Conservation (phyloP, 2,797 vertebrate genomes). For the Pempheris klunzingeri region DNA sequence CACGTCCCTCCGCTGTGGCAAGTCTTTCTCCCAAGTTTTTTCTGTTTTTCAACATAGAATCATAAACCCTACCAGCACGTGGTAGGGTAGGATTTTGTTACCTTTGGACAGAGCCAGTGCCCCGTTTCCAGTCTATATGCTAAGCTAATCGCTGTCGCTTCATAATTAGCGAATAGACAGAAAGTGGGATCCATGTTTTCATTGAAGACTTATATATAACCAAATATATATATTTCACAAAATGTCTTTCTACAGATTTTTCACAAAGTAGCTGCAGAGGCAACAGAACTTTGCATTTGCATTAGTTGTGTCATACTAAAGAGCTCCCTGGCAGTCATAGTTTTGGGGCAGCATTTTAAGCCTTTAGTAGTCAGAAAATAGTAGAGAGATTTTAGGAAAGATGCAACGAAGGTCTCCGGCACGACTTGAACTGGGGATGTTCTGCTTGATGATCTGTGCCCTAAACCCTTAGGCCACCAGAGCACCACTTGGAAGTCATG, state of each 20-base stretch:
- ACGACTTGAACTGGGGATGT: background rate
- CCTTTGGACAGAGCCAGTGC: background rate
- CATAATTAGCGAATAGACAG: background rate
- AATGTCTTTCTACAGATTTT: background rate
- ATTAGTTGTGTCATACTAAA: slow-evolving; percentile 1
- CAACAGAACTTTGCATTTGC: background rate
- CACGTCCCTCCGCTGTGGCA: background rate
- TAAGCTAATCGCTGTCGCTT: background rate
- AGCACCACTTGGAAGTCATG: background rate
- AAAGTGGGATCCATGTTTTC: background rate
- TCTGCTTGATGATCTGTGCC: background rate
- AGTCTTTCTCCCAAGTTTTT: background rate
- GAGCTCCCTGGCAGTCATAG: background rate
- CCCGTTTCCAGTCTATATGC: background rate
- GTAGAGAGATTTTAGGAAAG: background rate
- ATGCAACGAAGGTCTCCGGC: background rate
- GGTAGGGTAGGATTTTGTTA: background rate
- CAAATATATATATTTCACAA: background rate
- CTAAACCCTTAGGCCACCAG: background rate
- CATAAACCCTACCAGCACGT: too few species aligned
- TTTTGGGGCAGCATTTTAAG: background rate
- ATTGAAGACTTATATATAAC: background rate
- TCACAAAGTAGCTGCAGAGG: background rate
- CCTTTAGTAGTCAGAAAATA: background rate
- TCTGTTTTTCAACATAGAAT: background rate